Evolutionary conservation across 2,113 vertebrate species (phyloP).

Genomic region (Choloepus hoffmanni): DNA sequence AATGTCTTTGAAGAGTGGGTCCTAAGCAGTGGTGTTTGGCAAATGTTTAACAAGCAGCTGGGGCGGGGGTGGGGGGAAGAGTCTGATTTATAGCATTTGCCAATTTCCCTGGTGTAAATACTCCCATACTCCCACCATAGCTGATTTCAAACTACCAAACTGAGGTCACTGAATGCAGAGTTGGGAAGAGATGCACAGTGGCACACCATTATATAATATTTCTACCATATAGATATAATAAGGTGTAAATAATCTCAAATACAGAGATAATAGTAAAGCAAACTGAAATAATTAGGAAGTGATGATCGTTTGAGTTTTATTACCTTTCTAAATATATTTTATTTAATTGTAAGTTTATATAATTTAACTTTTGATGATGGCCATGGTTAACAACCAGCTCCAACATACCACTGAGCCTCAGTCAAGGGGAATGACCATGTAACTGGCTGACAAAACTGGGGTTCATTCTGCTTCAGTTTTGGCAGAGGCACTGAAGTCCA

Average conservation of each 20-base stretch:
- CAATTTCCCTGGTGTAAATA: slow-evolving; percentile 15
- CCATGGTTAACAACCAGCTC: not conserved
- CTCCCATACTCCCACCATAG: no score
- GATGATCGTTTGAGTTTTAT: not conserved
- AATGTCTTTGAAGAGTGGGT: not conserved
- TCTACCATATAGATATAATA: not conserved
- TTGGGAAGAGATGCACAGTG: not conserved
- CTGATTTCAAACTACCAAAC: not conserved
- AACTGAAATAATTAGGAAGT: slow-evolving; percentile 3
- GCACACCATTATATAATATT: no score
- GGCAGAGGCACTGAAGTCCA: not conserved
- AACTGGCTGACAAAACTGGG: not conserved
- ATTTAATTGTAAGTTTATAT: slow-evolving; percentile 6
- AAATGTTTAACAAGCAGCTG: not conserved
- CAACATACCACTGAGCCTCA: not conserved
- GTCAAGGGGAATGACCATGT: not conserved
- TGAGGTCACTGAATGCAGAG: not conserved
- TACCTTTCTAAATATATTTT: not conserved
- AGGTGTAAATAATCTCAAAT: not conserved
- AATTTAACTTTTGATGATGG: slow-evolving; percentile 15
- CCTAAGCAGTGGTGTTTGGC: not conserved
- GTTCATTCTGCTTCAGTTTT: not conserved
- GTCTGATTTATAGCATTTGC: not conserved
- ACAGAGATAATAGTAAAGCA: not conserved
- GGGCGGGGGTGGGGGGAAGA: not conserved